Evolutionary conservation across 1,140 invertebrate species (phyloP), one percentile per base, ranked within the genome.

Genomic region (Megathymus violae): DNA sequence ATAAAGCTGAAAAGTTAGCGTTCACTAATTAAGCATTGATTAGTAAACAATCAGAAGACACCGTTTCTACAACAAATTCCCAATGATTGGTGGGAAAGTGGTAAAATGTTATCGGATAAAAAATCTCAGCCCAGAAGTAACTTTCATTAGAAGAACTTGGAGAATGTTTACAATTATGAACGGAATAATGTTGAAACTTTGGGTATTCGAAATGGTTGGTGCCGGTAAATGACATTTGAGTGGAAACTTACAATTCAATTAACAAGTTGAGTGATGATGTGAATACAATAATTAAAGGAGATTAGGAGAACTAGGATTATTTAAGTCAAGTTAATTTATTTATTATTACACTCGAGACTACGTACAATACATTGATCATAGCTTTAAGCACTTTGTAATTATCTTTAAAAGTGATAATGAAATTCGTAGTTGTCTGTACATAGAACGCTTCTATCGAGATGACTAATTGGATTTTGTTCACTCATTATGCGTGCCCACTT

Each of bases 21-120:
- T 44, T 40, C 11, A 5, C 13, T 56, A 31, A 56, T 56, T 31
- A 7, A 44, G 38, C 52, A 15, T 56, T 56, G 43, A 56, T 56
- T 43, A 56, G 52, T 56, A 44, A 56, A 56, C 52, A 56, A 44
- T 38, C 6, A 17, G 7, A 44, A 11, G 40, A 56, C 14, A 56
- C 22, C 52, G 27, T 22, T 22, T 54, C 41, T 13, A 36, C 51
- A 56, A 40, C 52, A 56, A 56, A 43, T 25, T 56, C 27, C 22
- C 27, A 7, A 56, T 11, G 22, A 40, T 56, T 11, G 22, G 34
- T 11, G 10, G 10, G 10, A 11, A 36, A 36, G 34, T 36, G 34
- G 34, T 36, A 36, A 36, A 36, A 36, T 36, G 3, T 31, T 31
- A 36, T 11, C 34, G 10, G 34, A 36, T 36, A 36, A 36, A 36